These are phyloP conservation scores for Sinodicranocentrus sp. DNA, from an alignment of 2,888 invertebrate species.

Conservation along the genomic window DNA sequence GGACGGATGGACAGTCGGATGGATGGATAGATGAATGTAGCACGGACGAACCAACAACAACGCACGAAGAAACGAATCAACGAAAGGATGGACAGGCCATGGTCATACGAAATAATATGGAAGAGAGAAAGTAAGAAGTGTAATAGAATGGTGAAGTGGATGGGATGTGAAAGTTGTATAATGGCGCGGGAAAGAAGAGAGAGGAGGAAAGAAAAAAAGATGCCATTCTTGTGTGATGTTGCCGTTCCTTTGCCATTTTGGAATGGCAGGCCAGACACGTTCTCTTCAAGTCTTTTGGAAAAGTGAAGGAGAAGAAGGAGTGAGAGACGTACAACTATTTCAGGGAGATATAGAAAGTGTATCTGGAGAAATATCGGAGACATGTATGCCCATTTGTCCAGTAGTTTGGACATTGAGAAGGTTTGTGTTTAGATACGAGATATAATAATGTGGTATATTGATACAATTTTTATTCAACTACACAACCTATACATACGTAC, in stretches of 20 bases:
- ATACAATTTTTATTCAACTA: too few relatives aligned
- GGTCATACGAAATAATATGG: constrained; percentile 51
- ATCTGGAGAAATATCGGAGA: neutral
- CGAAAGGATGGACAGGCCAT: constrained; percentile 43
- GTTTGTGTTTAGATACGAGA: too few relatives aligned
- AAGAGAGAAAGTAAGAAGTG: neutral
- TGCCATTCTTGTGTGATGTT: constrained; percentile 31
- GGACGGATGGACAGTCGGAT: constrained; percentile 61
- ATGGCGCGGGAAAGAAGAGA: constrained; percentile 15
- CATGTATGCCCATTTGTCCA: neutral
- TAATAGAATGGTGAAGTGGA: constrained; percentile 27
- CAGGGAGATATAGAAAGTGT: neutral
- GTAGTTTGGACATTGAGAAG: too few relatives aligned
- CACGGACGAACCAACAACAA: constrained; percentile 53
- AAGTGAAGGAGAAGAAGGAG: constrained; percentile 10
- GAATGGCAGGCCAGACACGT: constrained; percentile 29
- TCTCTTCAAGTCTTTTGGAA: constrained; percentile 6
- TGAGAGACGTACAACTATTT: neutral
- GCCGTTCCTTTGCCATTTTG: constrained; percentile 20
- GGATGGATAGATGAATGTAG: constrained; percentile 65
- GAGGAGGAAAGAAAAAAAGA: constrained; percentile 24
- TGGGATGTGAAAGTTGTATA: constrained; percentile 40
- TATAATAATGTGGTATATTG: too few relatives aligned
- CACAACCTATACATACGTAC: too few relatives aligned
- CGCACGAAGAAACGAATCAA: constrained; percentile 12